Percentiles rank a stretch among this genome's conserved stretches.
Evolutionary conservation across 1,140 invertebrate species (phyloP).

Genomic region (Psix sp.): DNA sequence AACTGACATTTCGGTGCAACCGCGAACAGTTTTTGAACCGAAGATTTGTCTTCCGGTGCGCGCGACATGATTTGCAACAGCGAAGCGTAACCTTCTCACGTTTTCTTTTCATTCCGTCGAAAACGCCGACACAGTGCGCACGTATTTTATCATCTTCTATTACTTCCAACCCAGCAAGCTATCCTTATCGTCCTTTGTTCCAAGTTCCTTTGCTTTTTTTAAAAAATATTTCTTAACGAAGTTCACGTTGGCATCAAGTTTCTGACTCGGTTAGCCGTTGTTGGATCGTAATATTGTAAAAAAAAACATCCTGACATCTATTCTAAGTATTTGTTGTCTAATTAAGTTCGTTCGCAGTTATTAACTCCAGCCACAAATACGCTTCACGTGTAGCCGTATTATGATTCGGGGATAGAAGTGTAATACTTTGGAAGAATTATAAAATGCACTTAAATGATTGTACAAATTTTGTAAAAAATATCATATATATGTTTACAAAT

Average conservation of each 20-base stretch:
- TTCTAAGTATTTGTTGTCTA: constrained; percentile 65
- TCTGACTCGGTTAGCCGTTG: constrained; percentile 43
- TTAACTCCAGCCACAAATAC: constrained; percentile 49
- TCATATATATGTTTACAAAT: too few species aligned
- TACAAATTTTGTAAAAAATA: too few species aligned
- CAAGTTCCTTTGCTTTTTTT: constrained; percentile 18
- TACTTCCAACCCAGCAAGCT: not conserved
- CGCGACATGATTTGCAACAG: constrained; percentile 45
- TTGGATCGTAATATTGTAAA: constrained; percentile 62
- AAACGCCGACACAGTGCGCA: constrained; percentile 24
- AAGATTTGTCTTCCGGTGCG: constrained; percentile 39
- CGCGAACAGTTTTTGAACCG: constrained; percentile 41
- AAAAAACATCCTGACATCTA: constrained; percentile 47
- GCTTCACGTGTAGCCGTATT: constrained; percentile 9
- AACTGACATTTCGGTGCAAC: constrained; percentile 26
- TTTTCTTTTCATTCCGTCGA: constrained; percentile 53
- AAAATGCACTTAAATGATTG: too few species aligned
- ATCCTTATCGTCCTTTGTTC: constrained; percentile 7
- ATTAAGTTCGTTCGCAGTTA: constrained; percentile 66
- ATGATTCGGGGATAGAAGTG: too few species aligned
- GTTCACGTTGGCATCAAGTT: constrained; percentile 59
- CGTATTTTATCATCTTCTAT: constrained; percentile 42
- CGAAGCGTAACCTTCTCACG: constrained; percentile 39
- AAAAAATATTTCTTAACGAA: constrained; percentile 51
- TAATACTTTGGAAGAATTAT: not conserved